Conservation (phyloP, 2,888 invertebrate genomes). For the Lagria hirta region DNA sequence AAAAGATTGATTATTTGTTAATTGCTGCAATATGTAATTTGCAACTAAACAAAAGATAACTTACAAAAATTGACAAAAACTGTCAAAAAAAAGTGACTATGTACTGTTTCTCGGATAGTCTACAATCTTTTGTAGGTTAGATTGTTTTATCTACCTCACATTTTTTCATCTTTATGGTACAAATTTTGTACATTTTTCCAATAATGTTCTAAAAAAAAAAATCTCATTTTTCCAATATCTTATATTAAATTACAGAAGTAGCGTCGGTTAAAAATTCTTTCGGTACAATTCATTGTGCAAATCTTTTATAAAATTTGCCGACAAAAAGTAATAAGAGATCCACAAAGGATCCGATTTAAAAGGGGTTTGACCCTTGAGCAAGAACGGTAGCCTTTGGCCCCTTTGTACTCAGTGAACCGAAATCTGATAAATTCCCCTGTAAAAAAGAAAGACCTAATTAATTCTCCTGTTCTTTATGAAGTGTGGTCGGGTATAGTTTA, state of each 20-base stretch:
- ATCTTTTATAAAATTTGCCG: constrained; percentile 44
- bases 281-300: constrained; percentile 41
- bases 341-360: constrained; percentile 45
- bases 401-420: constrained; percentile 36
- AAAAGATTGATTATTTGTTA: too few relatives aligned
- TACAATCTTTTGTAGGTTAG: too few relatives aligned
- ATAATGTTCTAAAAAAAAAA: too few relatives aligned
- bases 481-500: constrained; percentile 13
- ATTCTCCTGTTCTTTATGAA: constrained; percentile 19
- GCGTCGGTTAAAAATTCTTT: constrained; percentile 36
- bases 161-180: too few relatives aligned
- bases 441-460: constrained; percentile 27
- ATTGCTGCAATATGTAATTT: too few relatives aligned
- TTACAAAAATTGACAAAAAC: too few relatives aligned
- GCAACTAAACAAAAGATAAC: too few relatives aligned
- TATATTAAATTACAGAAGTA: constrained; percentile 26
- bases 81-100: too few relatives aligned
- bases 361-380: constrained; percentile 40
- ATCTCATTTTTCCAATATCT: too few relatives aligned
- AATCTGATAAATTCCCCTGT: constrained; percentile 38
- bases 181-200: too few relatives aligned
- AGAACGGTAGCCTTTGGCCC: constrained; percentile 39
- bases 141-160: too few relatives aligned
- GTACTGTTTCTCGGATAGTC: too few relatives aligned
- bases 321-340: constrained; percentile 45